Percentiles rank a stretch among this genome's conserved stretches.
These are phyloP conservation scores for Aphis gossypii DNA, from an alignment of 1,140 invertebrate species.

Conservation along the genomic window DNA sequence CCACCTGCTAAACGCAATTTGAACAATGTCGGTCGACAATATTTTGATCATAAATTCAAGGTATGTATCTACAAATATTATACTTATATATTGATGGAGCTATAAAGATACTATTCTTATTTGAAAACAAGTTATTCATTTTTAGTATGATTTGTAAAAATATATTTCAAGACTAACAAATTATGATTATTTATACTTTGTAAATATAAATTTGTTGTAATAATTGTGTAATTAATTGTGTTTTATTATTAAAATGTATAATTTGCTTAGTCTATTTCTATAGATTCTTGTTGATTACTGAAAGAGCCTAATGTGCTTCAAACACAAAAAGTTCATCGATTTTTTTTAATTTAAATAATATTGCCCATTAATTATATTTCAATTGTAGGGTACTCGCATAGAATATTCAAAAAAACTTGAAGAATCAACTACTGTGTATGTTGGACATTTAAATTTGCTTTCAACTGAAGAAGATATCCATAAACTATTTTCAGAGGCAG, in stretches of 20 bases:
- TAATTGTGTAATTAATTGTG: no score
- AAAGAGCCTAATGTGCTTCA: not conserved
- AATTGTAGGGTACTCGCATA: not conserved
- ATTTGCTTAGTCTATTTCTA: not conserved
- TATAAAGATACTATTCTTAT: not conserved
- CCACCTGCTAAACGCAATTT: not conserved
- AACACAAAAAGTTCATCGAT: not conserved
- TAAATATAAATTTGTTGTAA: not conserved
- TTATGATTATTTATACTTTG: not conserved
- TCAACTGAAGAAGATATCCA: not conserved
- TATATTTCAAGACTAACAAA: not conserved
- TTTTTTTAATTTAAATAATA: no score
- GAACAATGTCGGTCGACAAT: not conserved
- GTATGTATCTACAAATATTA: not conserved
- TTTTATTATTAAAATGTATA: not conserved
- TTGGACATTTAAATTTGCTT: slow-evolving; percentile 33
- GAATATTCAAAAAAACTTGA: slow-evolving; percentile 3
- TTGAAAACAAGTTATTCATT: not conserved
- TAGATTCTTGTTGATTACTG: no score
- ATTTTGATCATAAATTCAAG: slow-evolving; percentile 23
- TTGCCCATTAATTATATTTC: not conserved
- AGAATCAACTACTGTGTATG: slow-evolving; percentile 36
- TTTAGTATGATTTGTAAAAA: not conserved
- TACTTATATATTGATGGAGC: not conserved
- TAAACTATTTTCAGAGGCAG: slow-evolving; percentile 34